Percentiles rank a stretch among this genome's conserved stretches.
These are phyloP conservation scores for Aulostomus chinensis DNA, from an alignment of 2,797 vertebrate genomes.

Conservation along the genomic window DNA sequence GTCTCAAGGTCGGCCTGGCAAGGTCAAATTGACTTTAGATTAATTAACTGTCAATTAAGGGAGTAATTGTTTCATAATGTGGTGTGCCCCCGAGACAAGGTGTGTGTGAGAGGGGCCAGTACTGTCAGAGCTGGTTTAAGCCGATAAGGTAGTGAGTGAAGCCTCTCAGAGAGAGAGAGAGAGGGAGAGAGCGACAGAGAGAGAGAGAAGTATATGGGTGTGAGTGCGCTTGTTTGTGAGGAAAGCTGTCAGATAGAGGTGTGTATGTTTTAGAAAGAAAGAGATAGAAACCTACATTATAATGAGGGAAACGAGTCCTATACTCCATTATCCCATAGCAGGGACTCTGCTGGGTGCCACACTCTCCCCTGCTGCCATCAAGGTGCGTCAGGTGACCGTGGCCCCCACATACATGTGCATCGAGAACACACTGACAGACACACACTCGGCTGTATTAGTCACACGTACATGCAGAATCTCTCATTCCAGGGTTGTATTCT, in stretches of 20 bases:
- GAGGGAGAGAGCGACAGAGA: constrained; percentile 22
- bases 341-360: constrained; percentile 13
- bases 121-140: constrained; percentile 74
- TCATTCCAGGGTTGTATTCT: constrained; percentile 14
- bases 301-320: constrained; percentile 47
- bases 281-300: constrained; percentile 20
- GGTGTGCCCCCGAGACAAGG: constrained; percentile 65
- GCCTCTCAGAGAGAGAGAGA: constrained; percentile 28
- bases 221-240: neutral
- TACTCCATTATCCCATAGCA: constrained; percentile 56
- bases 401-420: constrained; percentile 1
- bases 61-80: constrained; percentile 82
- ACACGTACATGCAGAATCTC: constrained; percentile 6
- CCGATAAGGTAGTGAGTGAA: constrained; percentile 58
- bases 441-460: too few species aligned
- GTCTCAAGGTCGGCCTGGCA: constrained; percentile 76
- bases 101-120: constrained; percentile 60
- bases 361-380: constrained; percentile 18
- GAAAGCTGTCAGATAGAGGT: too few species aligned
- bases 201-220: constrained; percentile 18
- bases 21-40: constrained; percentile 85
- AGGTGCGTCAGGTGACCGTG: constrained; percentile 30
- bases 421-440: constrained; percentile 12
- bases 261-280: constrained; percentile 18
- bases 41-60: constrained; percentile 85